Evolutionary conservation across 2,888 invertebrate species (phyloP), one percentile per base, ranked within the genome.

Genomic region (Nemapogon koenigi): DNA sequence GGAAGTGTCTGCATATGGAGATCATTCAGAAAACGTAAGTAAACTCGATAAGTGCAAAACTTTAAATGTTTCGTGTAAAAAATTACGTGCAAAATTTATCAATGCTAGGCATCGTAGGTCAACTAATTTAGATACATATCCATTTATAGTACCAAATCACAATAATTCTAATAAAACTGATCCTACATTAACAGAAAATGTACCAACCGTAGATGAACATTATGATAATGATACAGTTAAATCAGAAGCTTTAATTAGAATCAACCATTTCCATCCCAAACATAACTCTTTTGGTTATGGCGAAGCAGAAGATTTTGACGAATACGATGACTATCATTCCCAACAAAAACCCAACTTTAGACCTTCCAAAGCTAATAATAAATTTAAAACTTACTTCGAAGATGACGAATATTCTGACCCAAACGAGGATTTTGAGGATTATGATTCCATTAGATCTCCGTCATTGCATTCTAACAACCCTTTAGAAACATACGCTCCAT

Each of bases 11-110:
- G 75, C 73, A 1, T 72, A 67, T 36, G 65, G 59, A 36, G 65
- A 67, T 16, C 65, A 29, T 16, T n/a, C 16, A 2, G 28, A 73
- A 14, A 62, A 66, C 47, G 76, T 78, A 70, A 76, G 76, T 75
- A 71, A 55, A 18, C 38, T 22, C 7, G 22, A 22, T 22, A 22
- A 10, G 22, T 13, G 28, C 13, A 27, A 27, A 27, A 7, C 10
- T 22, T 7, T 22, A 22, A 22, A 22, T 22, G 10, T 22, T 22
- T 22, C 14, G 2, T n/a, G 4, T 18, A 14, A 27, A 16, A 16
- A 16, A 28, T 7, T 19, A n/a, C n/a, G n/a, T n/a, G n/a, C n/a
- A 29, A 36, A 19, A 28, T 4, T 4, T 28, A 2, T 19, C 27
- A 43, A 41, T 40, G 53, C 47, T 14, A 49, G 48, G 10, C 52